phyloP scores from a whole-genome alignment of 2,888 invertebrate species.

The Oligia fasciuncula region DNA sequence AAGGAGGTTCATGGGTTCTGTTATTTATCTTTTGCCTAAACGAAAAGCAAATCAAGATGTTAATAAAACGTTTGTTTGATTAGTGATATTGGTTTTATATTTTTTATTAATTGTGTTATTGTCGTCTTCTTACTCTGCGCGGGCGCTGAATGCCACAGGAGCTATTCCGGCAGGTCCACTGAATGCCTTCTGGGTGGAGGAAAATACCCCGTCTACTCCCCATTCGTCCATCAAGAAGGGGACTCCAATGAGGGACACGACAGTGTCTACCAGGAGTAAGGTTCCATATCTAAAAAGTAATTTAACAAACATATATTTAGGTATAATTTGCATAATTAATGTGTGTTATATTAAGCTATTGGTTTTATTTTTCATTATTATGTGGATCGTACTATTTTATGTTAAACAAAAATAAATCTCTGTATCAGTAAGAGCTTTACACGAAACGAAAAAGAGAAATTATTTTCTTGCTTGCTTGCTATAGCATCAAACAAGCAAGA shows the following conservation, averaged over 20 bases:
- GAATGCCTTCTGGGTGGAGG: constrained; percentile 92
- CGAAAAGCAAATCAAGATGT: constrained; percentile 36
- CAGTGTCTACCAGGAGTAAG: constrained; percentile 91
- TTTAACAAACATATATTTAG: not conserved
- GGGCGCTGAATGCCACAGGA: constrained; percentile 91
- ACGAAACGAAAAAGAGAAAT: not conserved
- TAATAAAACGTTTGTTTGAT: not conserved
- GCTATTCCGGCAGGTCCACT: constrained; percentile 92
- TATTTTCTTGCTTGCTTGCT: no score
- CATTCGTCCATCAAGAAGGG: constrained; percentile 91
- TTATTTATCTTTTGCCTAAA: constrained; percentile 81
- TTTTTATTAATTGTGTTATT: not conserved
- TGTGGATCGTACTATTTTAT: not conserved
- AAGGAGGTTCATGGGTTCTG: constrained; percentile 81
- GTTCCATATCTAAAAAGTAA: constrained; percentile 86
- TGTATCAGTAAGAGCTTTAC: not conserved
- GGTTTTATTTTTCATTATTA: no score
- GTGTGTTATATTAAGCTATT: not conserved
- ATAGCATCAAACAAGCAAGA: no score
- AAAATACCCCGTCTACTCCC: constrained; percentile 92
- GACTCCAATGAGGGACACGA: constrained; percentile 91
- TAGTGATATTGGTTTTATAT: not conserved
- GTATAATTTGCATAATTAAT: not conserved
- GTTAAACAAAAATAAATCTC: not conserved
- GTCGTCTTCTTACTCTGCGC: constrained; percentile 88